These are phyloP conservation scores for Stegophylla sp. DNA, from an alignment of 2,888 invertebrate species.

Conservation along the genomic window DNA sequence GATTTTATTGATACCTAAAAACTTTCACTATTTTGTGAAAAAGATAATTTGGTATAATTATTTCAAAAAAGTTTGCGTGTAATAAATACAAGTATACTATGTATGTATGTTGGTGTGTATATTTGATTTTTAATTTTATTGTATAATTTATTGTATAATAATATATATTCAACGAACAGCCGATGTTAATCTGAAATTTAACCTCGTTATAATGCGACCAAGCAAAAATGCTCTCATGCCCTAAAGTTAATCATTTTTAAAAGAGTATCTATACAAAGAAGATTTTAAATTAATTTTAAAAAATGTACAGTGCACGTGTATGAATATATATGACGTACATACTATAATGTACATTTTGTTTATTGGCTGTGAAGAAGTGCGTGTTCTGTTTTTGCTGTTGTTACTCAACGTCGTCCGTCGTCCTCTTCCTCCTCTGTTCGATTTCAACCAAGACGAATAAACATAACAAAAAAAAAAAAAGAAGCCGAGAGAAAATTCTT, in stretches of 20 bases:
- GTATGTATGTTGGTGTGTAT: no score
- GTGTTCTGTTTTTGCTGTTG: not conserved
- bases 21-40: no score
- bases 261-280: not conserved
- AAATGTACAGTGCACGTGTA: not conserved
- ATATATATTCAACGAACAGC: not conserved
- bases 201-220: not conserved
- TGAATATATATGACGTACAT: no score
- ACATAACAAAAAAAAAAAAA: constrained; percentile 7
- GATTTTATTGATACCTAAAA: no score
- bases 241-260: not conserved
- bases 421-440: constrained; percentile 9
- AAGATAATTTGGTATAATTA: no score
- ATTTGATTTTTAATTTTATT: no score
- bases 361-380: constrained; percentile 7
- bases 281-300: constrained; percentile 16
- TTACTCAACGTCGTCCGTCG: not conserved
- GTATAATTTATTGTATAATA: no score
- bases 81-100: no score
- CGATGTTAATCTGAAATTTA: not conserved
- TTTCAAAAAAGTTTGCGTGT: no score
- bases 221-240: not conserved
- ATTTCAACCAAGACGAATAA: constrained; percentile 22
- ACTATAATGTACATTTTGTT: not conserved
- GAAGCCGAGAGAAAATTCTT: constrained; percentile 28